phyloP scores from a whole-genome alignment of 2,888 invertebrate genomes.

The Drosophila kuntzei region DNA sequence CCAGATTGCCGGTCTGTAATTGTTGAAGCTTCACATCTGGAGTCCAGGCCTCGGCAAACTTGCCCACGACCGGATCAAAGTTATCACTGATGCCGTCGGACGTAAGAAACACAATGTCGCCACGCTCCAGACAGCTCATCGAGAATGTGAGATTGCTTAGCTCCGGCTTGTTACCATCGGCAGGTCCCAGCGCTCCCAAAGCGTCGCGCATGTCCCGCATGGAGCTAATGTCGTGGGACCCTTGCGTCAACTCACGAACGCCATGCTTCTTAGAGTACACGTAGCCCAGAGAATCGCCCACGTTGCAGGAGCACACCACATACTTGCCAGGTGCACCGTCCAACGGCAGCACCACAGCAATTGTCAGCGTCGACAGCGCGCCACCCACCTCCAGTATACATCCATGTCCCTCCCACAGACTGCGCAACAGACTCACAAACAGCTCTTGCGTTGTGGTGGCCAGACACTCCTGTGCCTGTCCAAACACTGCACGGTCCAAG shows the following conservation, averaged over 20 bases:
- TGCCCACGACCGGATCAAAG: constrained; percentile 96
- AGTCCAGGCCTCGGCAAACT: constrained; percentile 89
- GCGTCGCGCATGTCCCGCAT: constrained; percentile 95
- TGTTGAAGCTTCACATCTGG: constrained; percentile 81
- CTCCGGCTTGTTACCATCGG: constrained; percentile 93
- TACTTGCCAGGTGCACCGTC: constrained; percentile 86
- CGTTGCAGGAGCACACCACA: constrained; percentile 94
- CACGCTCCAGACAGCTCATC: constrained; percentile 91
- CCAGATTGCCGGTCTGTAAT: constrained; percentile 61
- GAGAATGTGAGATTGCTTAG: constrained; percentile 94
- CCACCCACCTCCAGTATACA: constrained; percentile 93
- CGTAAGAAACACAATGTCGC: constrained; percentile 94
- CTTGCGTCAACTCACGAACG: constrained; percentile 93
- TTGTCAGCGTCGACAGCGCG: constrained; percentile 93
- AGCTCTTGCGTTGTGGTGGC: constrained; percentile 89
- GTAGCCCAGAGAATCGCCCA: constrained; percentile 95
- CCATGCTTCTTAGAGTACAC: constrained; percentile 91
- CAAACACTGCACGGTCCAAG: constrained; percentile 90
- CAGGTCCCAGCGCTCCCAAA: constrained; percentile 94
- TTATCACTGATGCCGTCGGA: constrained; percentile 97
- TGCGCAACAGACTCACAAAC: constrained; percentile 91
- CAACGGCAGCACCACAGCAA: constrained; percentile 90
- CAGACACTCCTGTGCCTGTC: constrained; percentile 84
- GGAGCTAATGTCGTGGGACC: constrained; percentile 92
- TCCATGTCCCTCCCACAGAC: constrained; percentile 94